These are phyloP conservation scores for Euproctis similis DNA, from an alignment of 2,888 invertebrate genomes.

Conservation along the genomic window DNA sequence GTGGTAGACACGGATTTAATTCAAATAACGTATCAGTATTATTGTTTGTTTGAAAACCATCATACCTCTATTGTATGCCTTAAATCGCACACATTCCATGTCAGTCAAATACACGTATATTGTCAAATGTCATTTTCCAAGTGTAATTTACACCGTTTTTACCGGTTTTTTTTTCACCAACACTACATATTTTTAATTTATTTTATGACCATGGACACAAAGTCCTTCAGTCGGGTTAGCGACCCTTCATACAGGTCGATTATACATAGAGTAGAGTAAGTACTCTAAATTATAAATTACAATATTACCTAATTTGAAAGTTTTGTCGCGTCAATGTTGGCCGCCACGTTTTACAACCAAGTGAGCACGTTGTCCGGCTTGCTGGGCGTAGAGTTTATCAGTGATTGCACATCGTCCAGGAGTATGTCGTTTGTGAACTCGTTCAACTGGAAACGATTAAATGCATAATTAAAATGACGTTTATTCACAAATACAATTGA, in stretches of 20 bases:
- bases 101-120: conserved; percentile 44
- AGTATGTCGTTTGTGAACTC: conserved; percentile 91
- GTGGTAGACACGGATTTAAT: background rate
- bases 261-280: too few relatives aligned
- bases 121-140: conserved; percentile 58
- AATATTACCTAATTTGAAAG: conserved; percentile 40
- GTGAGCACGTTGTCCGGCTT: conserved; percentile 85
- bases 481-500: too few relatives aligned
- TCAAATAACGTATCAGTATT: conserved; percentile 14
- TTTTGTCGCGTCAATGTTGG: conserved; percentile 16
- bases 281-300: conserved; percentile 24
- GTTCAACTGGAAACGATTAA: conserved; percentile 78
- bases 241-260: conserved; percentile 27
- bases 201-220: too few relatives aligned
- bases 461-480: too few relatives aligned
- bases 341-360: conserved; percentile 12
- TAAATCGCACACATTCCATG: conserved; percentile 35
- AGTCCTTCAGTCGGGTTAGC: conserved; percentile 20
- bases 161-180: conserved; percentile 44
- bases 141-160: conserved; percentile 58
- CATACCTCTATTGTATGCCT: conserved; percentile 24
- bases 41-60: conserved; percentile 26
- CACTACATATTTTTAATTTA: too few relatives aligned
- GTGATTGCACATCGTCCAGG: conserved; percentile 90
- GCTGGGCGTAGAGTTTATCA: conserved; percentile 90